These are phyloP conservation scores for Hippocampus guttulatus DNA, from an alignment of 2,113 vertebrate genomes.

Conservation along the genomic window DNA sequence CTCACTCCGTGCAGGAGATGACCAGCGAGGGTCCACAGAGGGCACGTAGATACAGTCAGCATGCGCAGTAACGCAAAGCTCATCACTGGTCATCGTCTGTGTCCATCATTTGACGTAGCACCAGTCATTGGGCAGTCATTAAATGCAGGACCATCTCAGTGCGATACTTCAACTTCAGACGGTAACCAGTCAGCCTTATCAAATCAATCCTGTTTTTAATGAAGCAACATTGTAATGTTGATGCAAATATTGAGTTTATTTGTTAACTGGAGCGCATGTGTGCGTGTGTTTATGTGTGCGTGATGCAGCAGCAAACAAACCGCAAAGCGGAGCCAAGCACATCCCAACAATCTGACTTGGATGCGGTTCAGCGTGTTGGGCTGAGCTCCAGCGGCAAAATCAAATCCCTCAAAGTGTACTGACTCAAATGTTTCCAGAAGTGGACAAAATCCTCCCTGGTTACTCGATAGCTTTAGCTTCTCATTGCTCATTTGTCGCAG, in stretches of 20 bases:
- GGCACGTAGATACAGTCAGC: neutral
- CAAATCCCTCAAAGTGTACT: constrained; percentile 4
- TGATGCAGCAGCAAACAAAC: constrained; percentile 21
- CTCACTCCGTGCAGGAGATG: neutral
- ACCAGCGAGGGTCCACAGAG: neutral
- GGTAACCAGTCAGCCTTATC: neutral
- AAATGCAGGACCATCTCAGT: too few species aligned
- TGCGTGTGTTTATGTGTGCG: neutral
- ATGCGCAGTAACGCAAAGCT: neutral
- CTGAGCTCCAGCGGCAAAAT: neutral
- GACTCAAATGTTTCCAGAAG: constrained; percentile 2
- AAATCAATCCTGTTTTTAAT: neutral
- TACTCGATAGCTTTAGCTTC: constrained; percentile 2
- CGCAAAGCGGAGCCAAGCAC: neutral
- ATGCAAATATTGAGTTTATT: constrained; percentile 67
- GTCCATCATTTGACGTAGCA: neutral
- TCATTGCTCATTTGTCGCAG: neutral
- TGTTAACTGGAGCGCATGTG: constrained; percentile 14
- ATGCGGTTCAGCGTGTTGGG: neutral
- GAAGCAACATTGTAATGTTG: constrained; percentile 5
- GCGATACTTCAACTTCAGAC: too few species aligned
- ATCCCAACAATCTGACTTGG: constrained; percentile 1
- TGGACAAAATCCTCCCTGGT: neutral
- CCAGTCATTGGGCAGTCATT: neutral
- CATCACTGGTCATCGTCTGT: neutral